Base-by-base conservation (phyloP, 1,140 invertebrate genomes). In the Hycleus cichorii region DNA sequence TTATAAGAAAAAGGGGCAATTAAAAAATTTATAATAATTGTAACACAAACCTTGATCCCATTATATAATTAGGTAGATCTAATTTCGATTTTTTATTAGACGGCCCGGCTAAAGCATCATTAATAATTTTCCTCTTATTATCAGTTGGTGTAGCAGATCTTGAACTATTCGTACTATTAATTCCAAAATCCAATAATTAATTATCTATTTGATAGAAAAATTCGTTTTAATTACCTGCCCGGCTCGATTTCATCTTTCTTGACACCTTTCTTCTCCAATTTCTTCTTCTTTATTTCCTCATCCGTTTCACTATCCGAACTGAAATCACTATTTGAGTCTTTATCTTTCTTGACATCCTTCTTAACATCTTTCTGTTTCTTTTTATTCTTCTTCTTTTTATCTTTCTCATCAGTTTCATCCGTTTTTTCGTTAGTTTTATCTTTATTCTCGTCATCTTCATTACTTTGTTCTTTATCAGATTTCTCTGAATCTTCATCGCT, bases 401-500 rank as follows among this genome's bases (percentile, higher is more conserved):
- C 76, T 60, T 81, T 81, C 0, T 75, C 82, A 39, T 79, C 78
- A 57, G 64, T 68, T 58, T 81, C 76, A 52, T 84, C 81, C 24
- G 81, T 78, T 57, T 82, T 81, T 40, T 82, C 75, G 32, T 79
- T 74, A 56, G 88, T 81, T 69, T 84, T 81, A 55, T 78, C 74
- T 57, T 75, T 68, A 43, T 66, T 65, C 32, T 73, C 71, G 25
- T 82, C 78, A 49, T 78, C 77, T 10, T 78, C 76, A 10, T 78
- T 75, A 48, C 76, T 68, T 70, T 79, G 69, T 72, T 81, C 69
- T 76, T 84, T 80, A 47, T 83, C 81, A 10, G 83, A 81, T 62
- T 82, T 77, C 56, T 87, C 76, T 54, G 87, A 82, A 57, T 92
- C 89, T 26, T 91, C 87, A 39, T 94, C 90, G 9, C 89, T 88